Conservation (phyloP, 1,140 invertebrate genomes). For the Patella vulgata region DNA sequence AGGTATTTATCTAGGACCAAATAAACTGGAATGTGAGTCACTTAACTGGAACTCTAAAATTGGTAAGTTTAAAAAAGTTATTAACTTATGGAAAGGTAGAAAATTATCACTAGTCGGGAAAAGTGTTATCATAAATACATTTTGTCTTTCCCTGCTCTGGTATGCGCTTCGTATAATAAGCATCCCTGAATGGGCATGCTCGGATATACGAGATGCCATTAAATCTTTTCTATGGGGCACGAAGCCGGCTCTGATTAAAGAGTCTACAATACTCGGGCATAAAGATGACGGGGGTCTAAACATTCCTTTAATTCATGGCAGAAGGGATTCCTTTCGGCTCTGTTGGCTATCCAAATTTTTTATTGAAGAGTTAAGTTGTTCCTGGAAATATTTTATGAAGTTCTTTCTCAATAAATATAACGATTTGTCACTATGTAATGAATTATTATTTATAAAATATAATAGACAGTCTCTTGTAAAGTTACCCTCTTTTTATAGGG, state of each 20-base stretch:
- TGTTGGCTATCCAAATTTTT: neutral
- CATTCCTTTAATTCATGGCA: neutral
- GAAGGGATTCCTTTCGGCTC: constrained; percentile 3
- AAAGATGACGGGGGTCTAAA: constrained; percentile 7
- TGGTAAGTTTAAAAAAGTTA: neutral
- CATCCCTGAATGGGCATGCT: constrained; percentile 20
- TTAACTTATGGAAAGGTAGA: constrained; percentile 1
- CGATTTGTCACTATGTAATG: neutral
- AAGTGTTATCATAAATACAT: constrained; percentile 29
- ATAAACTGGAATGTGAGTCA: constrained; percentile 8
- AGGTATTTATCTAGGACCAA: constrained; percentile 32
- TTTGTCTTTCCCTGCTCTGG: constrained; percentile 33
- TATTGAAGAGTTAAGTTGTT: neutral
- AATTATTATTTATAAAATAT: constrained; percentile 2
- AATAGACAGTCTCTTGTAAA: neutral
- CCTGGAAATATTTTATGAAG: constrained; percentile 6
- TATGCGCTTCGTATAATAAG: constrained; percentile 24
- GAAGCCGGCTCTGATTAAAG: neutral
- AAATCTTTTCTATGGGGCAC: constrained; percentile 9
- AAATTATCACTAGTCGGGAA: constrained; percentile 36
- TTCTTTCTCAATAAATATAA: constrained; percentile 10
- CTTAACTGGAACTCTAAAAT: neutral
- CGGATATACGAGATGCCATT: neutral
- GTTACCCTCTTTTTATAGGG: neutral
- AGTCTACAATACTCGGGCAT: neutral